Conservation (phyloP, 2,797 vertebrate species). For the Uromys caudimaculatus region DNA sequence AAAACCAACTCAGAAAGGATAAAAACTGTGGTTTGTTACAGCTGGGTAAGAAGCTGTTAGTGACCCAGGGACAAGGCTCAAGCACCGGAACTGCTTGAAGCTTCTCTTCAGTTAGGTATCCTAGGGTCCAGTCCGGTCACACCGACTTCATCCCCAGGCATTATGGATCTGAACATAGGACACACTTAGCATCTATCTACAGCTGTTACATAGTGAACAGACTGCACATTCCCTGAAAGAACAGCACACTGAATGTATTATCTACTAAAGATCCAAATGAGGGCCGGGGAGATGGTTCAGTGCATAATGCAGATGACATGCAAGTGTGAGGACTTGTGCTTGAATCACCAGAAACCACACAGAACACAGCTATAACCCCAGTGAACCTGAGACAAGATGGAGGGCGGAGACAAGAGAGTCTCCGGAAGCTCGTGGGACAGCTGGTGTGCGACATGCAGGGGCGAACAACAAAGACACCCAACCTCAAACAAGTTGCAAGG, state of each 20-base stretch:
- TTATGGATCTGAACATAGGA: background rate
- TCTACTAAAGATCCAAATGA: background rate
- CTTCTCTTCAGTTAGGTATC: background rate
- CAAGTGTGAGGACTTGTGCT: background rate
- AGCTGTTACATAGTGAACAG: background rate
- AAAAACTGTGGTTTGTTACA: background rate
- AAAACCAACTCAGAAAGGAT: background rate
- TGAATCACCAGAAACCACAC: background rate
- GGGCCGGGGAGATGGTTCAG: background rate
- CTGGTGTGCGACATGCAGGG: too few species aligned
- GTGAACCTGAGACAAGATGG: background rate
- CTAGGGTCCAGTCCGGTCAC: background rate
- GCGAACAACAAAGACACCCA: background rate
- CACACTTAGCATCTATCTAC: background rate
- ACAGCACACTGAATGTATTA: background rate
- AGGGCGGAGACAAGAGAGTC: background rate
- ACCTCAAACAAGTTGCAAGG: background rate
- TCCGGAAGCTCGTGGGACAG: background rate
- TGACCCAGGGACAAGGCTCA: background rate
- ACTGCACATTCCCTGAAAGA: background rate
- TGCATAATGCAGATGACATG: background rate
- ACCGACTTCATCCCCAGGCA: background rate
- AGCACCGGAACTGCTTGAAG: too few species aligned
- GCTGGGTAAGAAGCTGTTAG: background rate
- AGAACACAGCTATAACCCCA: background rate